Conservation (phyloP, 2,113 vertebrate genomes). For the Poecilia latipinna region DNA sequence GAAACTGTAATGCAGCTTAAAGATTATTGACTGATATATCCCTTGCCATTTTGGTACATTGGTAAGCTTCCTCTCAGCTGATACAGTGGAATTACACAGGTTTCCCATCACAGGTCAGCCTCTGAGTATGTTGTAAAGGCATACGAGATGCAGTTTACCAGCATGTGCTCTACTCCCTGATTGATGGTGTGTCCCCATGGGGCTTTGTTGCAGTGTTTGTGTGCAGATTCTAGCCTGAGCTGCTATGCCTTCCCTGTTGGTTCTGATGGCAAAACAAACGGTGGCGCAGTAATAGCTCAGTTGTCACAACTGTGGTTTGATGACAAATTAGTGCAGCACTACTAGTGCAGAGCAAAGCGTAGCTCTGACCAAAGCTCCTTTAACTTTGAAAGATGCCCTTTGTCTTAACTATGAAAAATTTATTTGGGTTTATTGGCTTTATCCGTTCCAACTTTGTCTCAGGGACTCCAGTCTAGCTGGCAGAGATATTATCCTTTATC, state of each 20-base stretch:
- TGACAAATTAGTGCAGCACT: slow-evolving; percentile 77
- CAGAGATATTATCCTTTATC: slow-evolving; percentile 21
- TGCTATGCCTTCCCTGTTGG: slow-evolving; percentile 56
- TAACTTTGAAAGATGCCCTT: slow-evolving; percentile 67
- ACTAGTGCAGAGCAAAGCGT: slow-evolving; percentile 43
- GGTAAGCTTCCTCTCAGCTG: slow-evolving; percentile 11
- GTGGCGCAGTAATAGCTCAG: slow-evolving; percentile 76
- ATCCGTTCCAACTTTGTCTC: slow-evolving; percentile 49
- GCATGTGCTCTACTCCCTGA: slow-evolving; percentile 43
- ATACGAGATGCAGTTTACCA: slow-evolving; percentile 38
- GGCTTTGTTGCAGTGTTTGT: slow-evolving; percentile 35
- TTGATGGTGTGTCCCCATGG: slow-evolving; percentile 53
- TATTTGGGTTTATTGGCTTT: slow-evolving; percentile 64
- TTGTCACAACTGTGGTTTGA: slow-evolving; percentile 68
- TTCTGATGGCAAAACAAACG: slow-evolving; percentile 75
- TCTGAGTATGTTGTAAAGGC: slow-evolving; percentile 8
- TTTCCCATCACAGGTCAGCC: not conserved
- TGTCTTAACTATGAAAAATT: slow-evolving; percentile 61
- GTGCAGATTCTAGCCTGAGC: slow-evolving; percentile 50
- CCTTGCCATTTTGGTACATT: slow-evolving; percentile 4
- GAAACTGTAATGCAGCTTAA: not conserved
- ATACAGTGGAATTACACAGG: slow-evolving; percentile 10
- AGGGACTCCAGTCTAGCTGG: slow-evolving; percentile 41
- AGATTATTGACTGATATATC: not conserved
- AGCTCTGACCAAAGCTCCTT: slow-evolving; percentile 58